Evolutionary conservation across 2,888 invertebrate genomes (phyloP), one percentile per base, ranked within the genome.

Genomic region (Apeira syringaria): DNA sequence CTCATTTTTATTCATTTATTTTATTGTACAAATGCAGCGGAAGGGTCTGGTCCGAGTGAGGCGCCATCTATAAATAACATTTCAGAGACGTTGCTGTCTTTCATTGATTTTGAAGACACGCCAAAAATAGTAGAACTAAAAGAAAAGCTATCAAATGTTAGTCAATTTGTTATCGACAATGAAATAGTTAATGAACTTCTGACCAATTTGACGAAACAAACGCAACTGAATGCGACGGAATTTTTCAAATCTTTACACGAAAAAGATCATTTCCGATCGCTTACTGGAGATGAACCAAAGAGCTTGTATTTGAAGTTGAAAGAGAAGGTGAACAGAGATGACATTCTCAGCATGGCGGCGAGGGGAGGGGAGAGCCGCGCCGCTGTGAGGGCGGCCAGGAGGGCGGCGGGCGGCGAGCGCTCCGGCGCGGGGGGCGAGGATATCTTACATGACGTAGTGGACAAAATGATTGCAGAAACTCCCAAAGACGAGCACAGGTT

Each of bases 271-370:
- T 79, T 75, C 20, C 56, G 56, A 33, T 64, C 68, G 30, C 31
- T 80, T 4, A 40, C 52, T 0, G 50, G 59, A 1, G 63, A 72
- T 13, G 68, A 73, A 35, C 54, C 71, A 0, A 80, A 77, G 41
- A 82, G 60, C 50, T 51, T 87, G 26, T 87, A 81, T 53, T 47
- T 85, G 2, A 77, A 77, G 45, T 47, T 88, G 3, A 88, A 88
- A 55, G 74, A 82, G 34, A 83, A 70, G 38, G 74, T 88, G 70
- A 88, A 77, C 24, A 69, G 87, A 54, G 83, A 87, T 54, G 87
- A 88, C 38, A 61, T 87, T 2, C 20, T 82, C 5, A 61, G 63
- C 13, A 69, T 85, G 28, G 28, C 85, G 10, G 53, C 60, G 6
- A 60, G 74, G n/a, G 72, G 40, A 47, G 63, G 59, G 1, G 53